Evolutionary conservation across 2,888 invertebrate species (phyloP).

Genomic region (Apodemia hepburni): DNA sequence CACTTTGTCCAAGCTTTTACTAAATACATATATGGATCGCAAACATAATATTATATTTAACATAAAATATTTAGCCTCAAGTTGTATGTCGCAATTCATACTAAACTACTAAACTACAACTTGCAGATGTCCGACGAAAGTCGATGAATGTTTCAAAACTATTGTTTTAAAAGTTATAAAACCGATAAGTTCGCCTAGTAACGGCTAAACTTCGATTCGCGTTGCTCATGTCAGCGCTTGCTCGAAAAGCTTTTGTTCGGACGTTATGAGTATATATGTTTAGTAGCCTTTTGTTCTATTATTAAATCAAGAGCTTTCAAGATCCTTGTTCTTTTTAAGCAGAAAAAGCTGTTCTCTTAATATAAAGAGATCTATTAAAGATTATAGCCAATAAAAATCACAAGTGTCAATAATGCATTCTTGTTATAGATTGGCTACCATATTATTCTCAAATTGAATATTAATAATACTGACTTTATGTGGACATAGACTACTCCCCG

Average conservation of each 20-base stretch:
- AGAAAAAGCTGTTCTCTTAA: background rate
- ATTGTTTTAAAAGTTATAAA: slow-evolving; percentile 35
- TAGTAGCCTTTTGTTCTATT: background rate
- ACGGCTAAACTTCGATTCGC: slow-evolving; percentile 45
- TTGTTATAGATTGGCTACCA: too few relatives aligned
- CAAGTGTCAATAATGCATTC: too few relatives aligned
- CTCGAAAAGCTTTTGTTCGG: slow-evolving; percentile 59
- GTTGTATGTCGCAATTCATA: background rate
- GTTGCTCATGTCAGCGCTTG: slow-evolving; percentile 44
- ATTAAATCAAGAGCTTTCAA: background rate
- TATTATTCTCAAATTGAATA: too few relatives aligned
- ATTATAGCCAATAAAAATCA: too few relatives aligned
- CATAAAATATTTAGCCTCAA: too few relatives aligned
- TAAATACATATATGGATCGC: too few relatives aligned
- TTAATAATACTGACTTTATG: too few relatives aligned
- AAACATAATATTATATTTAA: too few relatives aligned
- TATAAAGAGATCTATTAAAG: too few relatives aligned
- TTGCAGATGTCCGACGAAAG: slow-evolving; percentile 1
- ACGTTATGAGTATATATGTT: slow-evolving; percentile 41
- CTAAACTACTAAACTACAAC: background rate
- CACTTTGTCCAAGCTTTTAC: too few relatives aligned
- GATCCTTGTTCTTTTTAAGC: background rate
- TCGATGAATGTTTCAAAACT: slow-evolving; percentile 22
- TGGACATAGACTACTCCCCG: too few relatives aligned
- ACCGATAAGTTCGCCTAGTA: slow-evolving; percentile 36